These are phyloP conservation scores for Brachirus orientalis DNA, from an alignment of 2,113 vertebrate genomes.

Conservation along the genomic window DNA sequence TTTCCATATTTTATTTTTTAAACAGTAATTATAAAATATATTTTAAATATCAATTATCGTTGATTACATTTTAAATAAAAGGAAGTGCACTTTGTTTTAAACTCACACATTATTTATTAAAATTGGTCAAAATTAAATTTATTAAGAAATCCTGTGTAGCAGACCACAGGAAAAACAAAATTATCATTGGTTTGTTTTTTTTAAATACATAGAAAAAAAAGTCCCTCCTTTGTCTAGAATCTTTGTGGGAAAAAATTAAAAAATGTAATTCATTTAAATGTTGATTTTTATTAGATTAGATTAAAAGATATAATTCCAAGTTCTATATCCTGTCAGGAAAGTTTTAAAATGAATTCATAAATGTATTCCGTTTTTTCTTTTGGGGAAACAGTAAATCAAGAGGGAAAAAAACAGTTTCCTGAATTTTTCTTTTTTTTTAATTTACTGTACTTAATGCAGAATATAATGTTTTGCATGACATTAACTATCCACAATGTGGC, in stretches of 20 bases:
- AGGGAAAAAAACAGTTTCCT: not conserved
- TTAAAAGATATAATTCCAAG: not conserved
- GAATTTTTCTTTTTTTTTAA: conserved; percentile 4
- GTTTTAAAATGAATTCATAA: conserved; percentile 7
- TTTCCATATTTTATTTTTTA: not conserved
- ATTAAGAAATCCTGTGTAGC: not conserved
- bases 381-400: not conserved
- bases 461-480: not conserved
- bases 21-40: not conserved
- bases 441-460: not conserved
- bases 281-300: conserved; percentile 8
- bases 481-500: not conserved
- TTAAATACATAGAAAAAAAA: not conserved
- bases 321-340: not conserved
- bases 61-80: not conserved
- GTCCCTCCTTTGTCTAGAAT: not conserved
- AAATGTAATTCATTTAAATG: not conserved
- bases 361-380: not conserved
- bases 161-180: not conserved
- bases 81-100: not conserved
- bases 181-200: not conserved
- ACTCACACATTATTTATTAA: conserved; percentile 7
- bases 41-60: not conserved
- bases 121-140: conserved; percentile 3
- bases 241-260: not conserved